phyloP scores from a whole-genome alignment of 2,888 invertebrate species.

The Polietes domitor region DNA sequence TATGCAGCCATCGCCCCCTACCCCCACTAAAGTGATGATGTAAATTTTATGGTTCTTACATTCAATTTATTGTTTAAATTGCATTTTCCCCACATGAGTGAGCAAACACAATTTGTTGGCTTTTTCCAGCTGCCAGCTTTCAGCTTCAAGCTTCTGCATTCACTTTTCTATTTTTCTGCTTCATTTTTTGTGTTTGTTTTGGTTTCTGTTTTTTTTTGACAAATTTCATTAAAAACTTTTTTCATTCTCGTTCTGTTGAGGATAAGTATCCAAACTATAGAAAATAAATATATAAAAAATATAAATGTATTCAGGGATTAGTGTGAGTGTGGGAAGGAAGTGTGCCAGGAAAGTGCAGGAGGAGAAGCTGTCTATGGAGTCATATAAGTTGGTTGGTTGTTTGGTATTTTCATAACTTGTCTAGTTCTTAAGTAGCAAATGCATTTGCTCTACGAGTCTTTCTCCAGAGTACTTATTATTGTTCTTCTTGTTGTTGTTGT shows the following conservation, averaged over 20 bases:
- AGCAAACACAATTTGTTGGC: conserved; percentile 36
- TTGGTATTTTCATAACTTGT: background rate
- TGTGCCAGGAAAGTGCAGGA: background rate
- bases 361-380: background rate
- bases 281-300: background rate
- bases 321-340: background rate
- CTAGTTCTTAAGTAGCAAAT: conserved; percentile 11
- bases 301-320: conserved; percentile 12
- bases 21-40: background rate
- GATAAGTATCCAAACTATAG: background rate
- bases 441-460: background rate
- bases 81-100: conserved; percentile 47
- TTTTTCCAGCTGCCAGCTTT: background rate
- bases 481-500: background rate
- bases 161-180: background rate
- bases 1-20: background rate
- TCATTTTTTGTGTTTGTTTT: background rate
- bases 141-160: too few relatives aligned
- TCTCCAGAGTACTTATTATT: background rate
- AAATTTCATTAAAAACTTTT: conserved; percentile 37
- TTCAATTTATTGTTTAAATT: conserved; percentile 48
- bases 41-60: conserved; percentile 26
- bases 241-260: background rate
- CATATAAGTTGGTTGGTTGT: background rate
- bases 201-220: background rate